These are phyloP conservation scores for Platorchestia sp. DNA, from an alignment of 1,140 invertebrate species.

Conservation along the genomic window DNA sequence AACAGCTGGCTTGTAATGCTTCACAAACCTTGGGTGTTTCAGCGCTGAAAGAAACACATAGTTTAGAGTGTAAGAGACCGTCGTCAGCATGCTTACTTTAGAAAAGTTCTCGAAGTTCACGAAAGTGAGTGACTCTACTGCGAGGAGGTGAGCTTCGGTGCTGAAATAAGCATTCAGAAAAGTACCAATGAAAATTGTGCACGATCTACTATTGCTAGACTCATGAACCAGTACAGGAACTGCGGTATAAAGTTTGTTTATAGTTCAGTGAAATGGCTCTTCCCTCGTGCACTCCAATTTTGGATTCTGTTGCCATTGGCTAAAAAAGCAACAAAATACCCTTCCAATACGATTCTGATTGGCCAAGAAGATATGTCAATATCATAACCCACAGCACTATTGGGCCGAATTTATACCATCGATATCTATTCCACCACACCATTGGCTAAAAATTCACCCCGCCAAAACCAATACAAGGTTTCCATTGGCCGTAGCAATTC, in stretches of 20 bases:
- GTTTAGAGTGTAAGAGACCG: not conserved
- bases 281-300: slow-evolving; percentile 23
- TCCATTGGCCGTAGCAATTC: slow-evolving; percentile 54
- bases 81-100: not conserved
- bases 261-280: not conserved
- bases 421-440: slow-evolving; percentile 34
- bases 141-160: not conserved
- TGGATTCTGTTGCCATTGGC: slow-evolving; percentile 34
- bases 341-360: slow-evolving; percentile 53
- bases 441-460: slow-evolving; percentile 46
- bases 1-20: not conserved
- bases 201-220: not conserved
- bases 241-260: not conserved
- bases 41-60: not conserved
- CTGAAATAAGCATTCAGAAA: not conserved
- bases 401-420: slow-evolving; percentile 54
- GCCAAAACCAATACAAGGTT: slow-evolving; percentile 53
- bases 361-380: slow-evolving; percentile 54
- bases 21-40: not conserved
- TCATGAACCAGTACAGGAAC: not conserved
- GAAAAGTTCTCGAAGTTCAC: not conserved
- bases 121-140: not conserved
- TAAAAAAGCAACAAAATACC: slow-evolving; percentile 53
- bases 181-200: not conserved
- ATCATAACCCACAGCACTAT: slow-evolving; percentile 53